These are phyloP conservation scores for Acleris sparsana DNA, from an alignment of 2,888 invertebrate species.

Conservation along the genomic window DNA sequence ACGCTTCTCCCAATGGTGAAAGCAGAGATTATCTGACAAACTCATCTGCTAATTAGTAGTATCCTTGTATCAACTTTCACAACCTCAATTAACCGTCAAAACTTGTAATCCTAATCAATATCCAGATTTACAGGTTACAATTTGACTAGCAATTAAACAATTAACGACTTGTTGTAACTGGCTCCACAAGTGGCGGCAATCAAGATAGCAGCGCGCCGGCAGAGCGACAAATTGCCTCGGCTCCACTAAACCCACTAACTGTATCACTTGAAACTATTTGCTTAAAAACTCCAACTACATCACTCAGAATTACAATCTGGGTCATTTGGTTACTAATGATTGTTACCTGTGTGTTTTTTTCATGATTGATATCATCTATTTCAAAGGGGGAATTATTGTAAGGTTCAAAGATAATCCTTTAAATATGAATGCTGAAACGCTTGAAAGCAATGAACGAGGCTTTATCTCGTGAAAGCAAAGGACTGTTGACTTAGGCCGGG, in stretches of 20 bases:
- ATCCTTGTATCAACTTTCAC: too few relatives aligned
- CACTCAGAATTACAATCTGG: too few relatives aligned
- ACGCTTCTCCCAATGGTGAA: too few relatives aligned
- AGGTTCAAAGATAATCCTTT: too few relatives aligned
- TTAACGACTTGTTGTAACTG: constrained; percentile 30
- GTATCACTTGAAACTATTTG: constrained; percentile 18
- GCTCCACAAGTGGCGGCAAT: constrained; percentile 29
- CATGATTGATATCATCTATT: too few relatives aligned
- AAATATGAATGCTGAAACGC: background rate
- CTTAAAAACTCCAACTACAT: constrained; percentile 2
- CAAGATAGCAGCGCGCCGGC: constrained; percentile 17
- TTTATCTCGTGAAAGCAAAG: constrained; percentile 17
- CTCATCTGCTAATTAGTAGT: too few relatives aligned
- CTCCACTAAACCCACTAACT: constrained; percentile 24
- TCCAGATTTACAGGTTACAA: background rate
- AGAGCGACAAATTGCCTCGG: constrained; percentile 29
- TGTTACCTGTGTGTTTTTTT: too few relatives aligned
- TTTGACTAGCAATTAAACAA: constrained; percentile 22
- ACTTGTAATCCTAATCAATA: background rate
- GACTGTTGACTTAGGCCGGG: constrained; percentile 12
- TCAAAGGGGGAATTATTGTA: too few relatives aligned
- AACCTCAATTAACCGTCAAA: too few relatives aligned
- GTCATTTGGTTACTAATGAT: too few relatives aligned
- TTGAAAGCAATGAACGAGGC: constrained; percentile 8
- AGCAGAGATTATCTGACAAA: too few relatives aligned